These are phyloP conservation scores for Rhincodon typus DNA, from an alignment of 2,797 vertebrate species.

Conservation along the genomic window DNA sequence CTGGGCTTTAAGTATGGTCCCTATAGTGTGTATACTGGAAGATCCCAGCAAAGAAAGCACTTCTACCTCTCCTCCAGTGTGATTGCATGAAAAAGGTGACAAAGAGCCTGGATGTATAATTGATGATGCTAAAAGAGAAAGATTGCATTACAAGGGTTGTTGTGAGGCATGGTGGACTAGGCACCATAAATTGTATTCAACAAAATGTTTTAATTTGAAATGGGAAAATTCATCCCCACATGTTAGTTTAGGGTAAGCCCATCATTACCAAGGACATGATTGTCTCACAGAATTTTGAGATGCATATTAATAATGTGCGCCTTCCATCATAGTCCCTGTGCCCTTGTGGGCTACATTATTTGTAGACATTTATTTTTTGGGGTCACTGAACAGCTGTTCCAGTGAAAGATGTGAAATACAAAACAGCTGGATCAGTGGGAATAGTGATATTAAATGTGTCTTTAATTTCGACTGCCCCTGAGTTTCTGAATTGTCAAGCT, in stretches of 20 bases:
- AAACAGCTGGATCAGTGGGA: background rate
- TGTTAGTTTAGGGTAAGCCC: background rate
- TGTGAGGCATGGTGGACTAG: too few relatives aligned
- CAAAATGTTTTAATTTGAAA: too few relatives aligned
- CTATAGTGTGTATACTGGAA: too few relatives aligned
- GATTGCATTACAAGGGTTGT: too few relatives aligned
- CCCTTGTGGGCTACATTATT: background rate
- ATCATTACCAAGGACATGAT: background rate
- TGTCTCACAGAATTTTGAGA: background rate
- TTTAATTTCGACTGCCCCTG: background rate
- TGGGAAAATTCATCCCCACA: background rate
- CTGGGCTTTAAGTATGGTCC: too few relatives aligned
- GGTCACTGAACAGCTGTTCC: background rate
- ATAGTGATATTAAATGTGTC: background rate
- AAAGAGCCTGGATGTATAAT: too few relatives aligned
- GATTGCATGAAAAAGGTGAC: too few relatives aligned
- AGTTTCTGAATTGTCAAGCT: background rate
- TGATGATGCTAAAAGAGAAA: too few relatives aligned
- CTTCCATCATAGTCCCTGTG: background rate
- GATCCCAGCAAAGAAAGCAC: too few relatives aligned
- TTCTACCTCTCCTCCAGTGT: too few relatives aligned
- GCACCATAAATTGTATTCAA: too few relatives aligned
- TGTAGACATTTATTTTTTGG: background rate
- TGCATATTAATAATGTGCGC: background rate
- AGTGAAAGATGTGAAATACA: conserved; percentile 6